Evolutionary conservation across 2,797 vertebrate species (phyloP).

Genomic region (Thaleichthys pacificus): DNA sequence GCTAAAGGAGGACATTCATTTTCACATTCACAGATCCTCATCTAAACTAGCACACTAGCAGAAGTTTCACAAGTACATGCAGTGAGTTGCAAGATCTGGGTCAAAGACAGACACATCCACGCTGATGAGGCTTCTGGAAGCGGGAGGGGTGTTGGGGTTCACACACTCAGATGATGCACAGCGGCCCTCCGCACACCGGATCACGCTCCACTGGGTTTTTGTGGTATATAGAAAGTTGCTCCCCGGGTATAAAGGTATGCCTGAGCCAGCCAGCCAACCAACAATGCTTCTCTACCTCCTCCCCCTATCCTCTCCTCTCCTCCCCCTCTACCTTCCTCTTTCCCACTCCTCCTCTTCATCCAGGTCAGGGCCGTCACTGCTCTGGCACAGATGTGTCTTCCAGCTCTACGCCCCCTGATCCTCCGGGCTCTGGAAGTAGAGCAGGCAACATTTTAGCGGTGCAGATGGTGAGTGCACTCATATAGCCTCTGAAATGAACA

Average conservation of each 20-base stretch:
- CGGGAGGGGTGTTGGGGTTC: conserved; percentile 68
- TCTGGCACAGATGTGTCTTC: conserved; percentile 74
- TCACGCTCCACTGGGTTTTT: conserved; percentile 60
- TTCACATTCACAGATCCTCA: conserved; percentile 73
- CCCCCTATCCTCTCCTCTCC: neutral
- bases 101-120: conserved; percentile 65
- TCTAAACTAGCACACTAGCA: conserved; percentile 77
- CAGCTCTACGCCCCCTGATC: conserved; percentile 76
- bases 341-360: conserved; percentile 39
- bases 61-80: conserved; percentile 80
- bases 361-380: conserved; percentile 71
- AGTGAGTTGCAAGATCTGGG: conserved; percentile 75
- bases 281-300: conserved; percentile 26
- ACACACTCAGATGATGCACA: conserved; percentile 48
- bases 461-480: neutral
- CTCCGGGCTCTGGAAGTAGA: conserved; percentile 75
- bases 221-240: conserved; percentile 64
- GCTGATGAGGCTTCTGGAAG: conserved; percentile 66
- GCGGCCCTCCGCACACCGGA: conserved; percentile 2
- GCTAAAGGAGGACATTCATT: conserved; percentile 68
- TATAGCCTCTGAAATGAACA: neutral
- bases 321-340: conserved; percentile 43
- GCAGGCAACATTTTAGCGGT: conserved; percentile 19
- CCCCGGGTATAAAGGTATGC: conserved; percentile 62
- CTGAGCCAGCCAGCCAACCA: conserved; percentile 55